Percentiles rank a stretch among this genome's conserved stretches.
These are phyloP conservation scores for Acanthosepion esculentum DNA, from an alignment of 2,888 invertebrate species.

Conservation along the genomic window DNA sequence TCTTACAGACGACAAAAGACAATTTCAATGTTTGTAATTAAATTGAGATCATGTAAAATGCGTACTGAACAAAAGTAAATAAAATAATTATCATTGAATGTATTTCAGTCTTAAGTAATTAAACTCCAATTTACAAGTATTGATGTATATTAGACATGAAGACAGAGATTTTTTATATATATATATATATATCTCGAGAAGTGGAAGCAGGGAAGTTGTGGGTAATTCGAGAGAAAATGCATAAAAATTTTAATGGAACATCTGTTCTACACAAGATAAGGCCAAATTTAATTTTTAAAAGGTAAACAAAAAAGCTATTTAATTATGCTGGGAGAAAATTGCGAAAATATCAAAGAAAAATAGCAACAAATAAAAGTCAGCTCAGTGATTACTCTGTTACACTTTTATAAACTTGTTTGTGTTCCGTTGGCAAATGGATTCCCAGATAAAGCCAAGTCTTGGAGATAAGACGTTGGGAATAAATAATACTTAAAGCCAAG, in stretches of 20 bases:
- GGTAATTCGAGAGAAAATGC: not conserved
- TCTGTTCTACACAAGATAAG: not conserved
- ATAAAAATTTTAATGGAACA: not conserved
- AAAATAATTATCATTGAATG: not conserved
- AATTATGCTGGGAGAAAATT: not conserved
- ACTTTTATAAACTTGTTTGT: conserved; percentile 8
- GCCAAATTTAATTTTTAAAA: not conserved
- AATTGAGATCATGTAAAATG: not conserved
- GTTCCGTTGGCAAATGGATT: not conserved
- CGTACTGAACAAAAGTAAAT: not conserved
- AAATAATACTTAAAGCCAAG: not conserved
- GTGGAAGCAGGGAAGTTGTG: too few relatives aligned
- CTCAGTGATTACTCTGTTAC: not conserved
- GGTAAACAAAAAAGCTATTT: not conserved
- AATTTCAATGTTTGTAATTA: too few relatives aligned
- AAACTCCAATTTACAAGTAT: not conserved
- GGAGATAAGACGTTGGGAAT: not conserved
- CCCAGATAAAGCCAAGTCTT: not conserved
- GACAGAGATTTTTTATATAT: too few relatives aligned
- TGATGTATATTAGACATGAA: not conserved
- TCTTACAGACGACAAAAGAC: too few relatives aligned
- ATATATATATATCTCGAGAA: too few relatives aligned
- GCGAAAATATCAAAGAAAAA: too few relatives aligned
- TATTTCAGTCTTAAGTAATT: not conserved
- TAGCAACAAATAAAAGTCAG: too few relatives aligned